These are phyloP conservation scores for Steinernema hermaphroditum DNA, from an alignment of 2,888 invertebrate species.

Conservation along the genomic window DNA sequence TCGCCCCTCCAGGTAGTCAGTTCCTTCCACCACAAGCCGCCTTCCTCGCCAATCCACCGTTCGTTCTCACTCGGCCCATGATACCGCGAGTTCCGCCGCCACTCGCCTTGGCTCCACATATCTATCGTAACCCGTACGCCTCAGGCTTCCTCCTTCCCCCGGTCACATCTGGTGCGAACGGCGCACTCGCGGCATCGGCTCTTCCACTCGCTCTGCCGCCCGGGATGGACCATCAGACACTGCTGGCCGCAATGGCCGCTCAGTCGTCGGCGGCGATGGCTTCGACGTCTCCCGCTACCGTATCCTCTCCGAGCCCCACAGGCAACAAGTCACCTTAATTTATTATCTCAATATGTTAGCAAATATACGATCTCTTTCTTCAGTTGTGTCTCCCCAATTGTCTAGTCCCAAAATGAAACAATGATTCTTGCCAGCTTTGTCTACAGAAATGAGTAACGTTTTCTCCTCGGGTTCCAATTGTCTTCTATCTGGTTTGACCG, in stretches of 20 bases:
- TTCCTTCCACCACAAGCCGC: conserved; percentile 18
- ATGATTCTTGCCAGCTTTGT: neutral
- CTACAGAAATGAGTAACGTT: neutral
- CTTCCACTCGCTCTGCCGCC: neutral
- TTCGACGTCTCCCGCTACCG: neutral
- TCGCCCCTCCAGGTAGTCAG: neutral
- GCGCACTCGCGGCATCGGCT: neutral
- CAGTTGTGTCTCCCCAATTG: neutral
- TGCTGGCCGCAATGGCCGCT: conserved; percentile 17
- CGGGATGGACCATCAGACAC: neutral
- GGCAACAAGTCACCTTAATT: neutral
- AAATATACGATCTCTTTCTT: neutral
- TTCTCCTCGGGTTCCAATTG: neutral
- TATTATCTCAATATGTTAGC: neutral
- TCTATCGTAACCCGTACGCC: conserved; percentile 8
- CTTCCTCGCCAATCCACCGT: conserved; percentile 23
- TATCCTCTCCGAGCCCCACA: neutral
- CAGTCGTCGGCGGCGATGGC: conserved; percentile 1
- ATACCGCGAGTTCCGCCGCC: neutral
- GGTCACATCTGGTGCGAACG: neutral
- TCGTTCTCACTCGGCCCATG: neutral
- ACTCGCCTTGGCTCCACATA: neutral
- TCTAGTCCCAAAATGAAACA: conserved; percentile 1
- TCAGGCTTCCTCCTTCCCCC: conserved; percentile 1
- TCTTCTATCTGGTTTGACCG: neutral